Base-by-base conservation (phyloP, 2,888 invertebrate species). In the Spodoptera exigua region DNA sequence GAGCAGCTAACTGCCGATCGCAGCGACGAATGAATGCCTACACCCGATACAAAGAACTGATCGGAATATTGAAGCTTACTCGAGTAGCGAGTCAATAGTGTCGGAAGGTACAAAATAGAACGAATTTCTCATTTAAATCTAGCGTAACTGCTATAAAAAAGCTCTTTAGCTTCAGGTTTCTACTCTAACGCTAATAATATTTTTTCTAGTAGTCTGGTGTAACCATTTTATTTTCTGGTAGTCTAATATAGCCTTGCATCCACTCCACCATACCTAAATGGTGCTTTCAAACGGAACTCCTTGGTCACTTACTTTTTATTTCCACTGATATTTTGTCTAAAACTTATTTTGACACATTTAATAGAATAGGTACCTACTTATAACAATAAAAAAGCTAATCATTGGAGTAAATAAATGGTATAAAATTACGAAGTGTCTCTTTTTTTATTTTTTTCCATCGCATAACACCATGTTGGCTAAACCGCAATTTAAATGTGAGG, bases 1-100 rank as follows among this genome's bases (percentile, higher is more conserved):
- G 76, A 84, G 79, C 85, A 84, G 85, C 82, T 85, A 85, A 83
- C 84, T 84, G 85, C 80, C 84, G 82, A 81, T 83, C 80, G 81
- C 72, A 66, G 59, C 77, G 74, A 71, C 73, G 76, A 83, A 79
- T 88, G 85, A 86, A 89, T 88, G 79, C 82, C 80, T 78, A 76
- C 74, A 73, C 65, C 66, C 74, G 72, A 82, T 85, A 88, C 86
- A 88, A 89, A 88, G 88, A 86, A 81, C 83, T 80, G 79, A 75
- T 76, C 68, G 76, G 77, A 83, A 86, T 87, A 86, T 83, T 80
- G 78, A 74, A 78, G 78, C 76, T 78, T 79, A 78, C 70, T 74
- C 70, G 63, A 76, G 73, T 74, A 74, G 61, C 54, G 64, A 74
- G 66, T 68, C 73, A 77, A 74, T 81, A 63, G 69, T 65, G 57